Evolutionary conservation across 1,140 invertebrate genomes (phyloP), one percentile per base, ranked within the genome.

Genomic region (Phortica variegata): DNA sequence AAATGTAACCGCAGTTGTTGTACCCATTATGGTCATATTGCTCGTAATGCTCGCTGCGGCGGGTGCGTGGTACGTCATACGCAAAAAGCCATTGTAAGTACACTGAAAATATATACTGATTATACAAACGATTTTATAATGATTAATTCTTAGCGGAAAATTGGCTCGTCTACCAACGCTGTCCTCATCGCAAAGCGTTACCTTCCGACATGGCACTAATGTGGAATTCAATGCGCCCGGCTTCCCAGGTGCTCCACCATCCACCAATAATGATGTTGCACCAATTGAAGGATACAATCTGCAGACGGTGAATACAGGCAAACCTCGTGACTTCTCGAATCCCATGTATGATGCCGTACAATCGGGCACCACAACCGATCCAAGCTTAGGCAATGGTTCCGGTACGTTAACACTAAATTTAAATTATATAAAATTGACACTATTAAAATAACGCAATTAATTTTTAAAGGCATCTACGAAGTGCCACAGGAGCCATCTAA

Each of bases 141-240:
- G 6, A 19, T 8, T 13, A 3, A 2, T 46, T 54, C 53, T 46
- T 65, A 89, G 88, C 77, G 88, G 88, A 32, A 91, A 91, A 75
- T 82, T 87, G 58, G 82, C 83, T 34, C 85, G 83, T 29, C 79
- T 91, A 18, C 83, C 87, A 33, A 84, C 87, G 54, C 78, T 90
- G 49, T 86, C 87, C n/a, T 89, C 87, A 32, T 90, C 90, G 18
- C 91, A 91, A 73, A 94, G 90, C 65, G 93, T 95, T n/a, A 91
- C 91, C n/a, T 96, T 96, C 81, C 82, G 93, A 32, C 91, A 92
- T 73, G 93, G 93, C 40, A 93, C 90, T 20, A 96, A 95, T 74
- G 91, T 95, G 20, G 92, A 95, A 77, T 95, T 96, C 78, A 87
- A 85, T 48, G 79, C 83, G 23, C 81, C 84, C 33, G 78, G 80